Evolutionary conservation across 2,113 vertebrate genomes (phyloP).

Genomic region (Psilopsiagon aymara): DNA sequence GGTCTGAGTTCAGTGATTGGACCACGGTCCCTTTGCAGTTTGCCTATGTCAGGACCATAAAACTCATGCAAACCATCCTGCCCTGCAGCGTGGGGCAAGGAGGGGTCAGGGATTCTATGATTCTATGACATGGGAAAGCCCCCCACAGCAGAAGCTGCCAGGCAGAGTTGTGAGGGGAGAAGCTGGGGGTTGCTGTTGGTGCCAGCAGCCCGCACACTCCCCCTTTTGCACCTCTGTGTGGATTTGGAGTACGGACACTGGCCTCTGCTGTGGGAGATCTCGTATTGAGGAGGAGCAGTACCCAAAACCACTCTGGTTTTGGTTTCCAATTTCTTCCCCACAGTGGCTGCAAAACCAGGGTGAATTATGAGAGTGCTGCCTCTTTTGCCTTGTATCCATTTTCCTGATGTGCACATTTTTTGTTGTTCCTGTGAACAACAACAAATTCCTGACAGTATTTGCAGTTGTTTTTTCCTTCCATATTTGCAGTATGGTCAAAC

Average conservation of each 20-base stretch:
- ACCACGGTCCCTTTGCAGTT: accelerated
- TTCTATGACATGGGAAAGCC: neutral
- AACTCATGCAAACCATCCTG: neutral
- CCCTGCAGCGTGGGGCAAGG: neutral
- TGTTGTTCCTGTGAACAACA: neutral
- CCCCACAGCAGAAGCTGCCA: neutral
- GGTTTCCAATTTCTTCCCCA: neutral
- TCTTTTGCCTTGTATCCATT: neutral
- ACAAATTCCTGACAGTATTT: neutral
- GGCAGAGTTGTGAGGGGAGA: accelerated
- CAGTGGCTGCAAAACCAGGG: neutral
- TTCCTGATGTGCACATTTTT: neutral
- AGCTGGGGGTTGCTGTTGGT: accelerated
- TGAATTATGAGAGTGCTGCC: neutral
- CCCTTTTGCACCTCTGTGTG: neutral
- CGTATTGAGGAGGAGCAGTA: accelerated
- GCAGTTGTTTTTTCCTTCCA: neutral
- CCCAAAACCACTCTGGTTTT: neutral
- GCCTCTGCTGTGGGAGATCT: neutral
- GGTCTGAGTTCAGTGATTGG: neutral
- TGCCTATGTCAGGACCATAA: accelerated
- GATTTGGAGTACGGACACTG: accelerated
- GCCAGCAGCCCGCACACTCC: neutral
- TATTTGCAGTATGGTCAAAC: neutral
- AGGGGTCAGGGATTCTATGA: neutral